Conservation (phyloP, 2,888 invertebrate species). For the Euzophera pinguis region DNA sequence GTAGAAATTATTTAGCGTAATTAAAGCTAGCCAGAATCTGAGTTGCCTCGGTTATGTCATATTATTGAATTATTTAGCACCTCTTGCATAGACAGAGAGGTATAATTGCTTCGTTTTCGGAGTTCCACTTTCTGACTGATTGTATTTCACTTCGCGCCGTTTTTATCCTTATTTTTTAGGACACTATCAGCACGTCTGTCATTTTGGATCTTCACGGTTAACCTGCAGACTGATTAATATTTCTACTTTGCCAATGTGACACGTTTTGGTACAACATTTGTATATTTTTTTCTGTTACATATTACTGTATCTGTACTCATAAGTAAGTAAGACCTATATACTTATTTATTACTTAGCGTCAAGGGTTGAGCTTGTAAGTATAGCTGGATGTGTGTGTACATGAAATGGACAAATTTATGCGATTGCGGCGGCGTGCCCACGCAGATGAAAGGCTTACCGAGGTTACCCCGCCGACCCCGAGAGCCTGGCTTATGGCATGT, state of each 20-base stretch:
- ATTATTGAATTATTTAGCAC: too few relatives aligned
- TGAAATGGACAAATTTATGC: constrained; percentile 44
- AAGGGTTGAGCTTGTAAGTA: constrained; percentile 21
- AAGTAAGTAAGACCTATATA: constrained; percentile 16
- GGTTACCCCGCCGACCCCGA: constrained; percentile 34
- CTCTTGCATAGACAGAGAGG: neutral
- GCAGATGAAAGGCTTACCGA: constrained; percentile 51
- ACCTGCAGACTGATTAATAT: neutral
- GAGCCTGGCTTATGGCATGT: constrained; percentile 32
- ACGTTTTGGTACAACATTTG: too few relatives aligned
- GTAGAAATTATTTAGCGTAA: neutral
- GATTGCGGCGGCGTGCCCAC: constrained; percentile 31
- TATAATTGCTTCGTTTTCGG: too few relatives aligned
- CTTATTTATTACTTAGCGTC: constrained; percentile 21
- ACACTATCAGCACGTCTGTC: too few relatives aligned
- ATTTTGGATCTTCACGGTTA: neutral
- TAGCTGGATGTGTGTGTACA: constrained; percentile 24
- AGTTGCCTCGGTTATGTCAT: too few relatives aligned
- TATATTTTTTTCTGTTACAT: too few relatives aligned
- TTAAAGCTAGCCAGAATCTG: neutral
- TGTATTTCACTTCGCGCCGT: neutral
- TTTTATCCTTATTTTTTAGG: neutral
- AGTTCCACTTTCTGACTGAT: too few relatives aligned
- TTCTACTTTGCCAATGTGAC: too few relatives aligned
- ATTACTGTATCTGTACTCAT: neutral